These are phyloP conservation scores for Takifugu rubripes DNA, from an alignment of 2,797 vertebrate genomes.

Conservation along the genomic window DNA sequence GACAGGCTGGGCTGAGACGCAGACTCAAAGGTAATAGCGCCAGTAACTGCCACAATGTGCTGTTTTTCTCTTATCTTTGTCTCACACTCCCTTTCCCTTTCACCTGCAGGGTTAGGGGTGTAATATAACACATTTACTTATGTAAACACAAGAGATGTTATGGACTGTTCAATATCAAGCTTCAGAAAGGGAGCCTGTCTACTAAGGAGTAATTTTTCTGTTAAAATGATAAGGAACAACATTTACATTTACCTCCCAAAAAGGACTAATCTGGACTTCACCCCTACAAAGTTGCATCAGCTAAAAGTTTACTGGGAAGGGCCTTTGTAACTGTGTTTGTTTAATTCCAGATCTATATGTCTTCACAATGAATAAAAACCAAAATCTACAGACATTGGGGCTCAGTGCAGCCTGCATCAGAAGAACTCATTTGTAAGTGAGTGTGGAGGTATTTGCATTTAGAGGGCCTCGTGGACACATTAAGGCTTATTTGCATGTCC, in stretches of 20 bases:
- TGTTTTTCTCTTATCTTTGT: slow-evolving; percentile 25
- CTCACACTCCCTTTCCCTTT: slow-evolving; percentile 24
- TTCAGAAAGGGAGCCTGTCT: not conserved
- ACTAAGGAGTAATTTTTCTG: not conserved
- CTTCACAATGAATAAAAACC: slow-evolving; percentile 1
- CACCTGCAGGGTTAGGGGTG: slow-evolving; percentile 6
- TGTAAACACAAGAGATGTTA: not conserved
- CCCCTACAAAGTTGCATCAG: not conserved
- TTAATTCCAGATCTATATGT: not conserved
- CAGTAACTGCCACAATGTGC: slow-evolving; percentile 49
- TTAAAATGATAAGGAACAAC: not conserved
- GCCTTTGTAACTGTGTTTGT: not conserved
- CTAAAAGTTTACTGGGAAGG: slow-evolving; percentile 2
- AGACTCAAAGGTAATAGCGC: slow-evolving; percentile 60
- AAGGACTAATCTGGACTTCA: not conserved
- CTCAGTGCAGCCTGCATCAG: slow-evolving; percentile 38
- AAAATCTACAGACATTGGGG: slow-evolving; percentile 31
- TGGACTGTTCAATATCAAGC: slow-evolving; percentile 6
- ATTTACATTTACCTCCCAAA: not conserved
- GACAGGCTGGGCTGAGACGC: slow-evolving; percentile 56
- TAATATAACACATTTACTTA: slow-evolving; percentile 37
- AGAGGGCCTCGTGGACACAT: slow-evolving; percentile 78
- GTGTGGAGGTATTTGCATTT: slow-evolving; percentile 72
- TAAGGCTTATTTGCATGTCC: slow-evolving; percentile 78
- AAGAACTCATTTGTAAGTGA: slow-evolving; percentile 61